Percentiles rank a stretch among this genome's conserved stretches.
Evolutionary conservation across 2,888 invertebrate genomes (phyloP).

Genomic region (Dendrolimus pini): DNA sequence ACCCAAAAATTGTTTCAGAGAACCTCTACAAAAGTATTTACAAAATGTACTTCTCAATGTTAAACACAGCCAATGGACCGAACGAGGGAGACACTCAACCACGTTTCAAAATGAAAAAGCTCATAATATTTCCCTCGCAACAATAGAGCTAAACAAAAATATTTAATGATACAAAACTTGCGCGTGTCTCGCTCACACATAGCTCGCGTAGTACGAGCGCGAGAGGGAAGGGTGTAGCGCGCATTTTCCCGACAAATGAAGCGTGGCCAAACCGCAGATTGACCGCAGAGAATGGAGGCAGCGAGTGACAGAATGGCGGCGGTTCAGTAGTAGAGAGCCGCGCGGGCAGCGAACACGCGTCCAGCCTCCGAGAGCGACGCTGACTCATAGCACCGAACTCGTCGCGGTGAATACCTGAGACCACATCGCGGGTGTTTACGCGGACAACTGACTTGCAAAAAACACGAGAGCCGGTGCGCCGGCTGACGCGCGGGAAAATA

Average conservation of each 20-base stretch:
- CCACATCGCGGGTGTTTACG: constrained; percentile 7
- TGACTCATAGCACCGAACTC: constrained; percentile 24
- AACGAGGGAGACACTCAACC: constrained; percentile 45
- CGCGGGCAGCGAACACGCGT: constrained; percentile 58
- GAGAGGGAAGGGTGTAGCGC: constrained; percentile 47
- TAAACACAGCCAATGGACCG: constrained; percentile 30
- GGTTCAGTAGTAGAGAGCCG: constrained; percentile 65
- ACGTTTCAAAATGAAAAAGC: constrained; percentile 59
- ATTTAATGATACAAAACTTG: constrained; percentile 67
- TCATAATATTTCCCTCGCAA: constrained; percentile 69
- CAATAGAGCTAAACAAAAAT: constrained; percentile 71
- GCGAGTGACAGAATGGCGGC: constrained; percentile 76
- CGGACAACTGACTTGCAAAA: constrained; percentile 8
- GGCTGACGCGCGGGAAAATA: constrained; percentile 48
- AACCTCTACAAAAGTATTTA: no score
- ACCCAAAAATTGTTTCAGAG: no score
- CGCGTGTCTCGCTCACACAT: constrained; percentile 44
- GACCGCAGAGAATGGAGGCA: constrained; percentile 77
- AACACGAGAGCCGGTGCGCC: constrained; percentile 16
- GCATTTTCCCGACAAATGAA: constrained; percentile 77
- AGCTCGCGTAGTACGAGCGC: constrained; percentile 15
- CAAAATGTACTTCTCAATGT: constrained; percentile 30
- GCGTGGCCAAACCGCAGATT: constrained; percentile 77
- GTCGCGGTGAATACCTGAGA: constrained; percentile 41
- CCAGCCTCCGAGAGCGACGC: constrained; percentile 28